Evolutionary conservation across 2,797 vertebrate species (phyloP), one percentile per base, ranked within the genome.

Genomic region (Cyclopterus lumpus): DNA sequence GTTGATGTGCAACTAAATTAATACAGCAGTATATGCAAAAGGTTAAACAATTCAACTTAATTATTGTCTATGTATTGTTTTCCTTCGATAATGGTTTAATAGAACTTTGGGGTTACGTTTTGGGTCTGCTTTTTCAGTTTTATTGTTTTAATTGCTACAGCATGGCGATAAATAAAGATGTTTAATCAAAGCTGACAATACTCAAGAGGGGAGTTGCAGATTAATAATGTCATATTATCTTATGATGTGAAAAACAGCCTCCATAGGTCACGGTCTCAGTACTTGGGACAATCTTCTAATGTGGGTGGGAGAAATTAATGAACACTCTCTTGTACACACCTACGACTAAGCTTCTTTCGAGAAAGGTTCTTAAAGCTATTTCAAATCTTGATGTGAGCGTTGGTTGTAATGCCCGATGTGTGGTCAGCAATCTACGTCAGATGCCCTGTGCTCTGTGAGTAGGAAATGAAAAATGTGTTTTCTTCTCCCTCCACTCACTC

Each of bases 361-460:
- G 40, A 79, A 67, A 71, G 32, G 24, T 24, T 75, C 24, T 69
- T 42, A 71, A 71, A 80, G 66, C 3, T n/a, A 40, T 65, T 62
- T 0, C 65, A 55, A 14, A 22, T 65, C 74, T 48, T 36, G 42
- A 67, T 72, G 62, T 44, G 53, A 66, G 73, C 44, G 57, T 20
- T 18, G 36, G 67, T 80, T 70, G 48, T 79, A 78, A 80, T 76
- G 22, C 22, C 24, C 54, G 67, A 69, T 78, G 60, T 26, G 60
- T n/a, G 83, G 71, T 58, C 63, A 76, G 15, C 76, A 77, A 42
- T 71, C 20, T 68, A 34, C 68, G 40, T 75, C 79, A 68, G 48
- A 8, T 62, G 51, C n/a, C 16, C 34, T 67, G 42, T 18, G 26
- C 58, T 67, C 44, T 51, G 36, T 46, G 70, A 83, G 61, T 18